phyloP scores from a whole-genome alignment of 2,113 vertebrate species.

The Erythrocebus patas region DNA sequence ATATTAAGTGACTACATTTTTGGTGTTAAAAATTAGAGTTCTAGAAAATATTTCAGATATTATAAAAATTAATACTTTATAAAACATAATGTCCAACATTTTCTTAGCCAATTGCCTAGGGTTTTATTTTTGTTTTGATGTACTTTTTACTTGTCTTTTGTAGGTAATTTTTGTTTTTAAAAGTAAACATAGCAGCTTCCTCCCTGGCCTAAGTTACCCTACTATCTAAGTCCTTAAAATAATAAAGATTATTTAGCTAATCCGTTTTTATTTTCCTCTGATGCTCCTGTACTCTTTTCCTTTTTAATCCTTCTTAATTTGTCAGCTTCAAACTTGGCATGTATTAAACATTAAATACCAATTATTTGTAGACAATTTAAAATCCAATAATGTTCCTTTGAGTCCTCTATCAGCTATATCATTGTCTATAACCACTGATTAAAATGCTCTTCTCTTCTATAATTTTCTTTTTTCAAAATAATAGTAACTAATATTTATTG shows the following conservation, averaged over 20 bases:
- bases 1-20: not conserved
- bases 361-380: constrained; percentile 1
- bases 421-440: not conserved
- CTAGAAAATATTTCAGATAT: not conserved
- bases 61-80: not conserved
- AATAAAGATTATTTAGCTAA: not conserved
- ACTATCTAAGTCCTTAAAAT: not conserved
- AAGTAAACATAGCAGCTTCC: not conserved
- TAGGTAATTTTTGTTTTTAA: not conserved
- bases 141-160: not conserved
- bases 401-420: not conserved
- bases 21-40: not conserved
- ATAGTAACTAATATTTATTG: constrained; percentile 17
- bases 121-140: not conserved
- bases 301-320: constrained; percentile 18
- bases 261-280: not conserved
- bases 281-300: not conserved
- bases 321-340: not conserved
- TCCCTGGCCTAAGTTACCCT: not conserved
- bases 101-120: not conserved
- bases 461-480: constrained; percentile 18
- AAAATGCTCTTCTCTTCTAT: not conserved
- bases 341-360: constrained; percentile 3
- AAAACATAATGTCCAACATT: not conserved
- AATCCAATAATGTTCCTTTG: not conserved